Evolutionary conservation across 2,113 vertebrate species (phyloP).

Genomic region (Heloderma charlesbogerti): DNA sequence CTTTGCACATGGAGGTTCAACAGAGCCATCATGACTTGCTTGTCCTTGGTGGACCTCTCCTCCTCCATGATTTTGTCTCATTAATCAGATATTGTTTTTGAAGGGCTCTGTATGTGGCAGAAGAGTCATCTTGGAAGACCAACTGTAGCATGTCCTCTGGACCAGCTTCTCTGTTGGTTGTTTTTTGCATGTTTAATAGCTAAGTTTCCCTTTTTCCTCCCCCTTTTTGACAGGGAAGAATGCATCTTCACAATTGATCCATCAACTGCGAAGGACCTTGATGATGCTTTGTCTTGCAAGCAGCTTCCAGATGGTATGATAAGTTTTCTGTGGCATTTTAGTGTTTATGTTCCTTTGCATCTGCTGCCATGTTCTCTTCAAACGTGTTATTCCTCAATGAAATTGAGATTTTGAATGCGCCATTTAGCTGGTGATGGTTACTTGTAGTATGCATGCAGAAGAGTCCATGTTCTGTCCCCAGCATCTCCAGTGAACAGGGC

Average conservation of each 20-base stretch:
- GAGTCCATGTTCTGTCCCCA: background rate
- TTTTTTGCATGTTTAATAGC: slow-evolving; percentile 38
- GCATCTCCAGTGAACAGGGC: background rate
- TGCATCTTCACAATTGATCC: slow-evolving; percentile 91
- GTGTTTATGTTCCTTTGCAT: background rate
- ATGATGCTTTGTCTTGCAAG: slow-evolving; percentile 89
- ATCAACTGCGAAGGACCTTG: slow-evolving; percentile 87
- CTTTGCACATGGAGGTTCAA: background rate
- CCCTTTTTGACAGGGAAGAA: slow-evolving; percentile 86
- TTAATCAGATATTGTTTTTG: too few species aligned
- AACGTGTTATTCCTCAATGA: too few species aligned
- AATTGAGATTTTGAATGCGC: background rate
- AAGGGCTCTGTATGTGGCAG: background rate
- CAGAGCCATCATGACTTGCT: background rate
- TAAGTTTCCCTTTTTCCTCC: slow-evolving; percentile 64
- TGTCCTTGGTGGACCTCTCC: background rate
- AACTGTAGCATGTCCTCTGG: background rate
- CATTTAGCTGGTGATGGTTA: background rate
- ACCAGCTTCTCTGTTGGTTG: slow-evolving; percentile 24
- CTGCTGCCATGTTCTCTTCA: background rate
- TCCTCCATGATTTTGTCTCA: background rate
- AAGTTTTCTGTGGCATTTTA: slow-evolving; percentile 20
- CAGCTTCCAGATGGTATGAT: slow-evolving; percentile 86
- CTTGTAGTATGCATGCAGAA: background rate
- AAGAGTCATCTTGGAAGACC: background rate